Conservation (phyloP, 2,888 invertebrate genomes). For the Antheraea assamensis region DNA sequence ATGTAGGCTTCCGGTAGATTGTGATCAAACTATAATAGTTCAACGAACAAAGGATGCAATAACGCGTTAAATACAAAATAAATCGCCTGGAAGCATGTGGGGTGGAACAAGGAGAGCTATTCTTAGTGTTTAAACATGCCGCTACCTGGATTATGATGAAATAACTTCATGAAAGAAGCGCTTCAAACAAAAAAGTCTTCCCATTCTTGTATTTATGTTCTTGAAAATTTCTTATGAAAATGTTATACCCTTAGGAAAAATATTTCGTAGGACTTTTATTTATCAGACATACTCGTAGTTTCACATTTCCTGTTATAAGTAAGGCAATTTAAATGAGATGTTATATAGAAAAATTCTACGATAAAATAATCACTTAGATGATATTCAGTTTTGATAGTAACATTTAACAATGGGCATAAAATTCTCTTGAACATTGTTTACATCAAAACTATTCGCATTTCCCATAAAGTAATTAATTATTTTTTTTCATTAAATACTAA, state of each 20-base stretch:
- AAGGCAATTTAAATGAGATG: neutral
- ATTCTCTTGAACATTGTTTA: neutral
- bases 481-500: too few species aligned
- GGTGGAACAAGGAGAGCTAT: conserved; percentile 47
- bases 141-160: neutral
- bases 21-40: conserved; percentile 29
- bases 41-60: conserved; percentile 60
- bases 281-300: neutral
- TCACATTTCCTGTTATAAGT: neutral
- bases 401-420: neutral
- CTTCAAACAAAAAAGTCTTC: neutral
- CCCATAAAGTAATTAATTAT: neutral
- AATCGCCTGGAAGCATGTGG: conserved; percentile 52
- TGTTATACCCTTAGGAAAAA: neutral
- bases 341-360: neutral
- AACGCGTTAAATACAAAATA: conserved; percentile 57
- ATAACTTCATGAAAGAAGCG: neutral
- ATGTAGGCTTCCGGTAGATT: neutral
- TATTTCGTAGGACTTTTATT: neutral
- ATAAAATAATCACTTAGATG: neutral
- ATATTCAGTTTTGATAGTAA: neutral
- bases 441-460: neutral
- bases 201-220: neutral
- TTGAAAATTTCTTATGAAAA: neutral
- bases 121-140: conserved; percentile 35